These are phyloP conservation scores for Cacoxenus indagator DNA, from an alignment of 2,888 invertebrate genomes.

Conservation along the genomic window DNA sequence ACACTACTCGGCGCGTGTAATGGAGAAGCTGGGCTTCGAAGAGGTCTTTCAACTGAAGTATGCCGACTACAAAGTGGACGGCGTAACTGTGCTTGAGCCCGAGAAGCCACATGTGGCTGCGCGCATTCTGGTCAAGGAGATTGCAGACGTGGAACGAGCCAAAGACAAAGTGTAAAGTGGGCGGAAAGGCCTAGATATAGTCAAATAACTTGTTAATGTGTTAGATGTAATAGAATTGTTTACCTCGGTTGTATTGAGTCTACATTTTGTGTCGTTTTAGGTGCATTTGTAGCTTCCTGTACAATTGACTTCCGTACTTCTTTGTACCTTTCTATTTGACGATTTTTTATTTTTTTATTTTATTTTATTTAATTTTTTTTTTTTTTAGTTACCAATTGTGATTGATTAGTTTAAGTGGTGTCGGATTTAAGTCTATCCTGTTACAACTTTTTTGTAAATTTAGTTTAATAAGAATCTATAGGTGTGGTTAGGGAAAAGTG, in stretches of 20 bases:
- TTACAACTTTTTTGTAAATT: slow-evolving; percentile 21
- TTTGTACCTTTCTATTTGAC: background rate
- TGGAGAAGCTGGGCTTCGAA: slow-evolving; percentile 80
- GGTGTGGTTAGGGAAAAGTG: too few relatives aligned
- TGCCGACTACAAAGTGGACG: slow-evolving; percentile 76
- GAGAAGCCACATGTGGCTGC: slow-evolving; percentile 76
- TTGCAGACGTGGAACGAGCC: slow-evolving; percentile 45
- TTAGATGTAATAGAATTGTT: slow-evolving; percentile 11
- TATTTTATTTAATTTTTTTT: slow-evolving; percentile 29
- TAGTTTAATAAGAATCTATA: slow-evolving; percentile 13
- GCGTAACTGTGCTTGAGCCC: slow-evolving; percentile 77
- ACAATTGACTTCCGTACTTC: background rate
- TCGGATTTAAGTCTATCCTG: slow-evolving; percentile 38
- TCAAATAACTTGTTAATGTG: slow-evolving; percentile 33
- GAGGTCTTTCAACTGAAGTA: slow-evolving; percentile 78
- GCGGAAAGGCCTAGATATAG: background rate
- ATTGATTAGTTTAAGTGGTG: slow-evolving; percentile 60
- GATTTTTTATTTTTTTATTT: background rate
- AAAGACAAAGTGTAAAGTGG: slow-evolving; percentile 34
- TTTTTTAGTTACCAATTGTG: slow-evolving; percentile 44
- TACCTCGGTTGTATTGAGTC: slow-evolving; percentile 8
- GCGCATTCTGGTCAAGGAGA: slow-evolving; percentile 74
- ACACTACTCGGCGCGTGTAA: slow-evolving; percentile 81
- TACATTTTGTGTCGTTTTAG: slow-evolving; percentile 11
- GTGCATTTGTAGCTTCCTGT: background rate